Evolutionary conservation across 2,797 vertebrate species (phyloP).

Genomic region (Simalia tracyae): DNA sequence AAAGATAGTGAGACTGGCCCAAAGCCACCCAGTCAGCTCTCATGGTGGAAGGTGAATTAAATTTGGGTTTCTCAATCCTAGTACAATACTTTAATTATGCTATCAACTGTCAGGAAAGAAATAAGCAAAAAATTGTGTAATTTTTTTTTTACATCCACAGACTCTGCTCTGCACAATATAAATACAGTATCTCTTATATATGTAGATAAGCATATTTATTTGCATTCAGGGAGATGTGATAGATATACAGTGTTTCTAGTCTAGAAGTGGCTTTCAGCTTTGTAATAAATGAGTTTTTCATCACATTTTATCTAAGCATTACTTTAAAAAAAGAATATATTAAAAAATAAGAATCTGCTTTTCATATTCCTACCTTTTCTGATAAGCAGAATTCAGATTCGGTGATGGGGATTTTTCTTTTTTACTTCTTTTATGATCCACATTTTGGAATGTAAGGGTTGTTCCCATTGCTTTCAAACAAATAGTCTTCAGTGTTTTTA

Average conservation of each 20-base stretch:
- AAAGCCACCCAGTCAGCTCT: no score
- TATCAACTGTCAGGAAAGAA: background rate
- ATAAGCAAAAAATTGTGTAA: background rate
- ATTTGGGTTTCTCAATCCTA: no score
- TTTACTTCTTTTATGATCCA: constrained; percentile 41
- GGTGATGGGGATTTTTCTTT: constrained; percentile 14
- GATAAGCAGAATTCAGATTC: constrained; percentile 56
- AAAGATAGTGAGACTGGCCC: no score
- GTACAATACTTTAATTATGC: no score
- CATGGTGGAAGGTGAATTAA: no score
- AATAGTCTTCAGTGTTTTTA: constrained; percentile 84
- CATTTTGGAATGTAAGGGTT: constrained; percentile 38
- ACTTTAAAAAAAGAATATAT: background rate
- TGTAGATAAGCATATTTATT: background rate
- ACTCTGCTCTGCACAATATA: constrained; percentile 14
- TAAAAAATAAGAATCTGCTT: background rate
- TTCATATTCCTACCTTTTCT: constrained; percentile 68
- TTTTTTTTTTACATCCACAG: background rate
- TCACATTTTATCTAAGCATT: constrained; percentile 20
- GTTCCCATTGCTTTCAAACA: constrained; percentile 62
- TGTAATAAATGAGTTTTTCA: constrained; percentile 22
- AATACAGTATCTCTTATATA: background rate
- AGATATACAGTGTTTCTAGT: background rate
- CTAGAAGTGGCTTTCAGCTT: constrained; percentile 3
- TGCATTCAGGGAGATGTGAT: no score